Evolutionary conservation across 2,888 invertebrate species (phyloP), one percentile per base, ranked within the genome.

Genomic region (Dexiosoma caninum): DNA sequence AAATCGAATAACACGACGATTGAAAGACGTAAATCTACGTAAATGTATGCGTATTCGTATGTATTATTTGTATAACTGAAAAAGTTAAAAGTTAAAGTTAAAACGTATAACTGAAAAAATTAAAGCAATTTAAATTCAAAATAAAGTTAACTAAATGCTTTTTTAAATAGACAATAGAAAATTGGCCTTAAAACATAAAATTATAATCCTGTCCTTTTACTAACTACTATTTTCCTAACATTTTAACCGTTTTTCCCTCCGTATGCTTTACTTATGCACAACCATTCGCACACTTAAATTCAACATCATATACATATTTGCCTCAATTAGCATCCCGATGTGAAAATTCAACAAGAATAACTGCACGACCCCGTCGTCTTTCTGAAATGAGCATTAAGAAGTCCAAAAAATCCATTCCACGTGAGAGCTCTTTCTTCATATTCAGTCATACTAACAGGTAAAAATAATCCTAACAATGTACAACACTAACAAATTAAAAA

Each of bases 391-490:
- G 95, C 92, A 94, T 95, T 89, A 93, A 94, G 91, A 95, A 94
- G 92, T 94, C 94, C 91, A 93, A 94, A 91, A 96, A 96, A 91
- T 96, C 97, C 86, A 96, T 98, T 88, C 98, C 98, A 85, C 94
- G 94, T 90, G 96, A 95, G 87, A 94, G 95, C 90, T 95, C 98
- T 87, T 94, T 98, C 92, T 98, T 97, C 94, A 93, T 98, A 91
- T 96, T 98, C 93, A 94, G 95, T 89, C 93, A 94, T 91, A 95
- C 93, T 86, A 98, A 98, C 95, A 96, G 95, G 96, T 97, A 95
- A 93, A 59, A 51, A 62, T 30, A 14, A 49, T 7, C 3, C 42
- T 37, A 35, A 59, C 16, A 46, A 64, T 30, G 32, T 35, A 49
- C 23, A 21, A 0, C 9, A 40, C 19, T 27, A 46, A 23, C 16